Conservation (phyloP, 2,113 vertebrate genomes). For the Pygathrix nemaeus region DNA sequence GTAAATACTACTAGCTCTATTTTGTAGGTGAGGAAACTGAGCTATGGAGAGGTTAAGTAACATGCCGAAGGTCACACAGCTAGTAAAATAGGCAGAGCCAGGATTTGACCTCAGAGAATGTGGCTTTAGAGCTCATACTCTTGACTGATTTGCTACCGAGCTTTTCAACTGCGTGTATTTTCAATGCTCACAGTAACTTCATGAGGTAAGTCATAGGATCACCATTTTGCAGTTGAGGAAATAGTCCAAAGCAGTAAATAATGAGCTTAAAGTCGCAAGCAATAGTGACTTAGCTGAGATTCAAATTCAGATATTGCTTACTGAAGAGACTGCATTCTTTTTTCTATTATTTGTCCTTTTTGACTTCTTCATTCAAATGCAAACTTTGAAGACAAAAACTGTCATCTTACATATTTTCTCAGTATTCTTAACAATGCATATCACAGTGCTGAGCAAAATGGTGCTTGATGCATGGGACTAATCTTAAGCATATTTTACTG, state of each 20-base stretch:
- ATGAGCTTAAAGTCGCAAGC: not conserved
- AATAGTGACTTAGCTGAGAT: not conserved
- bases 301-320: not conserved
- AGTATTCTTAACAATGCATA: not conserved
- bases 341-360: not conserved
- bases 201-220: not conserved
- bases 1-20: not conserved
- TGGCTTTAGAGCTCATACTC: not conserved
- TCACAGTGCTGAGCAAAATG: not conserved
- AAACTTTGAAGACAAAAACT: not conserved
- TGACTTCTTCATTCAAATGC: not conserved
- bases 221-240: not conserved
- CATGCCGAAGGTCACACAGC: not conserved
- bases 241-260: not conserved
- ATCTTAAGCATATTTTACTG: not conserved
- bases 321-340: not conserved
- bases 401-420: not conserved
- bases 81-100: not conserved
- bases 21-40: not conserved
- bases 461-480: not conserved
- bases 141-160: rapidly evolving
- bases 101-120: rapidly evolving
- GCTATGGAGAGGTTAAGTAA: not conserved
- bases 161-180: rapidly evolving
- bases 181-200: too few species aligned